Evolutionary conservation across 1,140 invertebrate species (phyloP).

Genomic region (Cepaea nemoralis): DNA sequence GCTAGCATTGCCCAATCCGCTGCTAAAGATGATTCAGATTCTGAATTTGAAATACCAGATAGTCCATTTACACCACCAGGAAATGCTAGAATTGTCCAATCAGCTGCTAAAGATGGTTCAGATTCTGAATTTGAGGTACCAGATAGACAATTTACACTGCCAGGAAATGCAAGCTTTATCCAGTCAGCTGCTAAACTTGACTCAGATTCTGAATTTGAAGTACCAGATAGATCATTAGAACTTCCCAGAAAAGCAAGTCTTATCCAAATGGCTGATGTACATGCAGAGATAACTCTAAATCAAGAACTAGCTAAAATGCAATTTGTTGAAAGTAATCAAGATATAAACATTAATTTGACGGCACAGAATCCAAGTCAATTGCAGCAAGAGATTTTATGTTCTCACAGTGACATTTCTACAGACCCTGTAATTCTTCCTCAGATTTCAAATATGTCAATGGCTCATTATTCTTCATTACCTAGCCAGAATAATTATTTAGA

Average conservation of each 20-base stretch:
- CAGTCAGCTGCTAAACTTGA: too few species aligned
- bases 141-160: too few species aligned
- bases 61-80: too few species aligned
- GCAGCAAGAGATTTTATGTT: neutral
- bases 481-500: neutral
- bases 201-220: slow-evolving; percentile 33
- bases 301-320: neutral
- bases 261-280: neutral
- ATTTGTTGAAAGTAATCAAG: neutral
- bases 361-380: neutral
- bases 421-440: neutral
- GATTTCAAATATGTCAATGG: neutral
- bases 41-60: too few species aligned
- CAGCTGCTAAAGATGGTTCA: too few species aligned
- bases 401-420: neutral
- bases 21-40: too few species aligned
- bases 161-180: too few species aligned
- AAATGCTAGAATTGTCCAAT: too few species aligned
- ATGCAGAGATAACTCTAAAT: neutral
- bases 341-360: neutral
- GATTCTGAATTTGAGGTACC: too few species aligned
- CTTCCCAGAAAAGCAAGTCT: neutral
- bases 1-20: too few species aligned
- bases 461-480: neutral
- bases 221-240: slow-evolving; percentile 7